These are phyloP conservation scores for Drosophila pandora DNA, from an alignment of 1,140 invertebrate species.

Conservation along the genomic window DNA sequence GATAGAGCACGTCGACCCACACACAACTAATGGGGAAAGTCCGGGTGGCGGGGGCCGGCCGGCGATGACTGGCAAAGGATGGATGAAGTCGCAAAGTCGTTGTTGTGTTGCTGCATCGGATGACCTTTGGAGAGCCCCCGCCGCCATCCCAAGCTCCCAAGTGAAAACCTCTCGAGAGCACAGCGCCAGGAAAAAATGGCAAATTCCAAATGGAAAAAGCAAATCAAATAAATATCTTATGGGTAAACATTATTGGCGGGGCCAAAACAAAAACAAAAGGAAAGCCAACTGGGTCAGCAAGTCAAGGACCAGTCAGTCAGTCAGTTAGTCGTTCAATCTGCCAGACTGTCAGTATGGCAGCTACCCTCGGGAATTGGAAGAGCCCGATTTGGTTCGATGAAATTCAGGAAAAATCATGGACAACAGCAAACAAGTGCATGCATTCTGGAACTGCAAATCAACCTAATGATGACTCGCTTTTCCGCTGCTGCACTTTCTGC, in stretches of 20 bases:
- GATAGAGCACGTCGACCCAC: constrained; percentile 72
- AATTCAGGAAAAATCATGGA: constrained; percentile 50
- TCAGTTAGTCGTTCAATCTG: constrained; percentile 18
- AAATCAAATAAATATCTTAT: constrained; percentile 72
- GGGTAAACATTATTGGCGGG: constrained; percentile 67
- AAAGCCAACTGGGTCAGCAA: constrained; percentile 77
- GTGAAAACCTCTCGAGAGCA: constrained; percentile 63
- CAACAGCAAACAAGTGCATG: constrained; percentile 75
- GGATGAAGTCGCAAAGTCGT: constrained; percentile 17
- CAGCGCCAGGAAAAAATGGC: constrained; percentile 20
- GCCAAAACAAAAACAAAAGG: constrained; percentile 47
- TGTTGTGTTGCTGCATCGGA: constrained; percentile 53
- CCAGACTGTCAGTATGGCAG: constrained; percentile 22
- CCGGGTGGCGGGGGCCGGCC: constrained; percentile 11
- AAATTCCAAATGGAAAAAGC: constrained; percentile 73
- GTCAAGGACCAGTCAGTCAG: constrained; percentile 65
- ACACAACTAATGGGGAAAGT: constrained; percentile 74
- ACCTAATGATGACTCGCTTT: constrained; percentile 68
- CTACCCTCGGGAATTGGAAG: constrained; percentile 51
- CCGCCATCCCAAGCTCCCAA: constrained; percentile 26
- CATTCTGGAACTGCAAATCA: constrained; percentile 66
- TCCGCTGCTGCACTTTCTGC: constrained; percentile 3
- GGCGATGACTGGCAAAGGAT: constrained; percentile 51
- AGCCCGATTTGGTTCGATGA: constrained; percentile 46
- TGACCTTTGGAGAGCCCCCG: constrained; percentile 71